phyloP scores from a whole-genome alignment of 1,140 invertebrate species.

The Calosoma granatense region DNA sequence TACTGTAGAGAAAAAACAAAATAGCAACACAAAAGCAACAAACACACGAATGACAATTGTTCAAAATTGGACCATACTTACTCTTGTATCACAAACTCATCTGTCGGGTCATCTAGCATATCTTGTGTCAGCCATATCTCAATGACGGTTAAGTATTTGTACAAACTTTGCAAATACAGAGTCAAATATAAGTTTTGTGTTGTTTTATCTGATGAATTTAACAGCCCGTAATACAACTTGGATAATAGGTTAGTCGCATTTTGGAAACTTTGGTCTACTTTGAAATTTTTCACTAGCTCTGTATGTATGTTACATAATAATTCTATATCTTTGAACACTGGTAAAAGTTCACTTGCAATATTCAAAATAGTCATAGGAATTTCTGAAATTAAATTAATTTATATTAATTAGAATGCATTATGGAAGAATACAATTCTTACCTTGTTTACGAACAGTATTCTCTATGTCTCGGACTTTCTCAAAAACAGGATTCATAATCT shows the following conservation, averaged over 20 bases:
- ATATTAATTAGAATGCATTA: not conserved
- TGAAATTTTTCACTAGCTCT: constrained; percentile 31
- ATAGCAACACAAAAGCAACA: too few relatives aligned
- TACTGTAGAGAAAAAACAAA: too few relatives aligned
- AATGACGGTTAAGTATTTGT: constrained; percentile 41
- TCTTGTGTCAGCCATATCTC: constrained; percentile 43
- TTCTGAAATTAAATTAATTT: constrained; percentile 22
- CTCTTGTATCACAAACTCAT: constrained; percentile 43
- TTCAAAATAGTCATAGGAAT: constrained; percentile 34
- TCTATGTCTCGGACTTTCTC: constrained; percentile 23
- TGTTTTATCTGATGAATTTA: constrained; percentile 33
- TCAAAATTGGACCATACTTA: too few relatives aligned
- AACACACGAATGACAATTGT: too few relatives aligned
- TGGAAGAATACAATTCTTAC: constrained; percentile 19
- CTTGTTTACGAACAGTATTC: constrained; percentile 25
- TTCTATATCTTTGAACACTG: constrained; percentile 31
- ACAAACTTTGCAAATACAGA: constrained; percentile 39
- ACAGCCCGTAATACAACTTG: constrained; percentile 35
- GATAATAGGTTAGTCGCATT: constrained; percentile 36
- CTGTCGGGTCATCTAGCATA: constrained; percentile 39
- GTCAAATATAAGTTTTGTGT: constrained; percentile 38
- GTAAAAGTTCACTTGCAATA: constrained; percentile 30
- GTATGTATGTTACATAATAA: constrained; percentile 38
- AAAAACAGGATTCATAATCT: constrained; percentile 23
- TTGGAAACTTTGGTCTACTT: constrained; percentile 28